Percentiles rank a stretch among this genome's conserved stretches.
Conservation (phyloP, 2,888 invertebrate species). For the Ophion ellenae region DNA sequence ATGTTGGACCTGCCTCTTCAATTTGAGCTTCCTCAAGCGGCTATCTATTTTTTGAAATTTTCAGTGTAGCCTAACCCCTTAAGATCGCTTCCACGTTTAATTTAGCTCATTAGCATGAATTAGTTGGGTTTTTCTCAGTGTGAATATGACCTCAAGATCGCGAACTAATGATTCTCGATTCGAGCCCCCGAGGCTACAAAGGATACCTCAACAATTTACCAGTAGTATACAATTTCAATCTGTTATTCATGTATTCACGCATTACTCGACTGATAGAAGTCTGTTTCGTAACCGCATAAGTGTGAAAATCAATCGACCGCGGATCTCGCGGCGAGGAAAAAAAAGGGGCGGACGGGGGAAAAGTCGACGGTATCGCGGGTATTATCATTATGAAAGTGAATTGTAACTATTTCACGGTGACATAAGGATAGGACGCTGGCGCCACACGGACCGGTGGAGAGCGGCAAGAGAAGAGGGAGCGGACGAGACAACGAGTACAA, state of each 20-base stretch:
- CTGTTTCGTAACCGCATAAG: constrained; percentile 38
- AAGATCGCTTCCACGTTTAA: too few species aligned
- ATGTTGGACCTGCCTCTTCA: too few species aligned
- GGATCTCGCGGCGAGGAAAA: background rate
- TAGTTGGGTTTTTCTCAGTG: too few species aligned
- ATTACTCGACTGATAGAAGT: constrained; percentile 38
- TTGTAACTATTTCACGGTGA: constrained; percentile 68
- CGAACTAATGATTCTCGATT: too few species aligned
- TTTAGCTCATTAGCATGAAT: too few species aligned
- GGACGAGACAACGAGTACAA: constrained; percentile 27
- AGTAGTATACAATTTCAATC: background rate
- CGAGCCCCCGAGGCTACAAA: background rate
- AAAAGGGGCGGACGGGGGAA: constrained; percentile 7
- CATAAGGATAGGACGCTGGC: constrained; percentile 60
- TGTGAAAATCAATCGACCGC: constrained; percentile 49
- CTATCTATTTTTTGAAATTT: too few species aligned
- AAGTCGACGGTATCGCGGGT: constrained; percentile 43
- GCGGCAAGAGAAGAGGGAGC: constrained; percentile 13
- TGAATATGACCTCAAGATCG: too few species aligned
- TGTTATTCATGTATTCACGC: constrained; percentile 22
- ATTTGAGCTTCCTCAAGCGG: too few species aligned
- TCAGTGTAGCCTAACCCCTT: too few species aligned
- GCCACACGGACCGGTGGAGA: constrained; percentile 57
- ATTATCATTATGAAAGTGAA: constrained; percentile 67
- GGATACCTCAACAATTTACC: background rate